Percentiles rank a stretch among this genome's conserved stretches.
These are phyloP conservation scores for Pocillopora grandis DNA, from an alignment of 92 coral and sea anemone species.

Conservation along the genomic window DNA sequence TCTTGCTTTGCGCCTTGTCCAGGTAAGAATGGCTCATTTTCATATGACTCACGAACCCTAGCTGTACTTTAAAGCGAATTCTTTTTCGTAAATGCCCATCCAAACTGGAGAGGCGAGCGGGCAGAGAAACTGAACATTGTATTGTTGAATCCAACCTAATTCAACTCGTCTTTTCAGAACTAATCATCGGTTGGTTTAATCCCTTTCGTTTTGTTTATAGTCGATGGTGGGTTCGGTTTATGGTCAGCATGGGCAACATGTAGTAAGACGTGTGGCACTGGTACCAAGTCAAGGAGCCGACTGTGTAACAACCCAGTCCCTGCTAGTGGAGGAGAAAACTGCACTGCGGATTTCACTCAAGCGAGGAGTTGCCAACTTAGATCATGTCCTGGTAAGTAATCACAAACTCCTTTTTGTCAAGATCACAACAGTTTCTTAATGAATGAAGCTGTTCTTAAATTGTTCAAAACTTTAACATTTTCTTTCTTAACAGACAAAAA, in stretches of 20 bases:
- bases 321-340: constrained; percentile 14
- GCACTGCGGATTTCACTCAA: constrained; percentile 19
- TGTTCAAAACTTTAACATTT: neutral
- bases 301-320: constrained; percentile 28
- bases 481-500: too few species aligned
- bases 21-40: constrained; percentile 34
- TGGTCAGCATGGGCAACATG: constrained; percentile 41
- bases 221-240: constrained; percentile 28
- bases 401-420: neutral
- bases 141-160: too few species aligned
- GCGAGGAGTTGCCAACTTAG: constrained; percentile 31
- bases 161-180: too few species aligned
- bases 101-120: too few species aligned
- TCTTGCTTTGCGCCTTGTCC: constrained; percentile 86
- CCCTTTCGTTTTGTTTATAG: neutral
- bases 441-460: neutral
- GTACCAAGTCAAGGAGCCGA: constrained; percentile 40
- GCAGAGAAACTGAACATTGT: too few species aligned
- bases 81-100: too few species aligned
- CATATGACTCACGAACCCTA: too few species aligned
- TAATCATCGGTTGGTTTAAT: too few species aligned
- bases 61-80: too few species aligned
- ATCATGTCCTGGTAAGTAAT: constrained; percentile 39
- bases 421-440: neutral
- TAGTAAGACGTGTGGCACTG: constrained; percentile 50